A percentile compares a stretch with the other conserved stretches of the same genome.
Evolutionary conservation across 2,797 vertebrate genomes (phyloP).

Genomic region (Spinus olivaceus): DNA sequence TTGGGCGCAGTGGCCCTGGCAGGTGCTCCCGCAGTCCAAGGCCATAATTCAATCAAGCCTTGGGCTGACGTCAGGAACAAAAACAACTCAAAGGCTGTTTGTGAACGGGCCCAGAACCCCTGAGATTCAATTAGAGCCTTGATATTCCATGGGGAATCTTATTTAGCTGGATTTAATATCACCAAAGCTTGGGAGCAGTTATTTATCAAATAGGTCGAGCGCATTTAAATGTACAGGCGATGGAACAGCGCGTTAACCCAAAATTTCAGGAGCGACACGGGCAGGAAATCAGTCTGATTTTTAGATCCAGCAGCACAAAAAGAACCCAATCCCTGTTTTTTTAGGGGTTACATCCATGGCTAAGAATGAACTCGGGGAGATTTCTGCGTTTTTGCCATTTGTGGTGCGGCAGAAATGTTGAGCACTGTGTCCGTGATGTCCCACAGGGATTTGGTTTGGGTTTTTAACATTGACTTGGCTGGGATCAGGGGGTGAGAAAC

Average conservation of each 20-base stretch:
- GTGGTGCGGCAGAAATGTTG: rapidly evolving
- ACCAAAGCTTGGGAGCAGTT: conserved; percentile 68
- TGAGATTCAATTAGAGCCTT: conserved; percentile 75
- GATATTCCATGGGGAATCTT: conserved; percentile 72
- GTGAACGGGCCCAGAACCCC: conserved; percentile 75
- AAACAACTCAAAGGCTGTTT: conserved; percentile 70
- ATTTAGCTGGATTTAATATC: conserved; percentile 71
- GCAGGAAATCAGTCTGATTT: background rate
- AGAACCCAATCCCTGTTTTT: background rate
- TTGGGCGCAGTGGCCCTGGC: conserved; percentile 25
- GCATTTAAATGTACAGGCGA: conserved; percentile 31
- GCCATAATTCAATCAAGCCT: conserved; percentile 76
- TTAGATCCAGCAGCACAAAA: background rate
- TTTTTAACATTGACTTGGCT: background rate
- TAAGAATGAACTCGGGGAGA: rapidly evolving
- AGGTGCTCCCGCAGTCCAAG: conserved; percentile 65
- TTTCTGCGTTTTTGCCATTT: background rate
- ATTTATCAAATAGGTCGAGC: conserved; percentile 62
- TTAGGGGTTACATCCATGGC: background rate
- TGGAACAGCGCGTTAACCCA: background rate
- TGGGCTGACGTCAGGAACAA: conserved; percentile 74
- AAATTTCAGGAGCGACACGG: background rate
- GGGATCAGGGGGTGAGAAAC: rapidly evolving
- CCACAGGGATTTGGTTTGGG: rapidly evolving
- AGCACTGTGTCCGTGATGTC: rapidly evolving